Conservation (phyloP, 2,888 invertebrate genomes). For the Beris chalybata region DNA sequence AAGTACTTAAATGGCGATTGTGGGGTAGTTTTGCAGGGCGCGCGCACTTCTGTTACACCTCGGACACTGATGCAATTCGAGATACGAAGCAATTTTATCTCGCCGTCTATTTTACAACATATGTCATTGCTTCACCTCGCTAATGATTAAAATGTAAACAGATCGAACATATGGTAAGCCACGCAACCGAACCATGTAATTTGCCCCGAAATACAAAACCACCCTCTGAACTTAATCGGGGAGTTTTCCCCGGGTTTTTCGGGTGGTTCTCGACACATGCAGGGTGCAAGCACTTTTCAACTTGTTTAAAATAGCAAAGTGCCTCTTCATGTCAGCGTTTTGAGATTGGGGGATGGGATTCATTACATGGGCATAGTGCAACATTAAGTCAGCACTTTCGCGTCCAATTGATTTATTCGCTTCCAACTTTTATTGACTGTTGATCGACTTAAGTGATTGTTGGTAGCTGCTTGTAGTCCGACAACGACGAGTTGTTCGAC, state of each 20-base stretch:
- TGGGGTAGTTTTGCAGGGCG: neutral
- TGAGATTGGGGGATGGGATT: conserved; percentile 8
- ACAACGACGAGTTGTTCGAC: neutral
- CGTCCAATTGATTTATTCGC: conserved; percentile 30
- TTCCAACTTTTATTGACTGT: conserved; percentile 29
- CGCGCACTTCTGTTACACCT: conserved; percentile 22
- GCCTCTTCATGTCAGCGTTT: conserved; percentile 22
- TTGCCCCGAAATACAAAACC: conserved; percentile 26
- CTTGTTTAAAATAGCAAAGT: conserved; percentile 23
- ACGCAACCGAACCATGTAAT: conserved; percentile 30
- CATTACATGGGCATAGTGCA: neutral
- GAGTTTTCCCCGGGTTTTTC: neutral
- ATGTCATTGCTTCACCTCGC: conserved; percentile 21
- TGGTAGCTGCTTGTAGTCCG: neutral
- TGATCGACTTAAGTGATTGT: conserved; percentile 24
- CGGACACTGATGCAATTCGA: conserved; percentile 25
- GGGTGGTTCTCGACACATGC: conserved; percentile 4
- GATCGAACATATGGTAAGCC: conserved; percentile 29
- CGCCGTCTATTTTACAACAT: conserved; percentile 20
- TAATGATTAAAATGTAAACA: conserved; percentile 34
- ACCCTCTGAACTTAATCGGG: conserved; percentile 8
- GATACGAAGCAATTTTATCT: conserved; percentile 19
- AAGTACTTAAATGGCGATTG: neutral
- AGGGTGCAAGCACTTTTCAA: conserved; percentile 15
- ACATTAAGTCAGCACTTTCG: conserved; percentile 12